Conservation (phyloP, 2,888 invertebrate species). For the Drosophila emarginata region DNA sequence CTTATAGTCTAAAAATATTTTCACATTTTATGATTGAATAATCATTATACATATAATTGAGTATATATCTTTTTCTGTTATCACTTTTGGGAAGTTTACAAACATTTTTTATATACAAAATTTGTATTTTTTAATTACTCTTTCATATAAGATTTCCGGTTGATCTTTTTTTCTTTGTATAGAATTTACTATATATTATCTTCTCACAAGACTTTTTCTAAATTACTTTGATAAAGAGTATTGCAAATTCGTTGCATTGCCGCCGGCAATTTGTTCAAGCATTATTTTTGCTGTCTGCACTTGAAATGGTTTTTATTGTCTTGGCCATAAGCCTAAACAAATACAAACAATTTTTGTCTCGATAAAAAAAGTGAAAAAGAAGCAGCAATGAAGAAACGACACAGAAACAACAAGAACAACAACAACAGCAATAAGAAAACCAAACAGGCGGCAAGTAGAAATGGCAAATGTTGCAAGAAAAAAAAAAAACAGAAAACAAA, state of each 20-base stretch:
- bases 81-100: no score
- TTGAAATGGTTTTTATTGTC: slow-evolving; percentile 61
- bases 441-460: slow-evolving; percentile 23
- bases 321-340: slow-evolving; percentile 72
- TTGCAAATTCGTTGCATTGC: slow-evolving; percentile 30
- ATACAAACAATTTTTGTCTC: slow-evolving; percentile 68
- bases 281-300: slow-evolving; percentile 48
- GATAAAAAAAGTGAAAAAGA: slow-evolving; percentile 24
- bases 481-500: slow-evolving; percentile 32
- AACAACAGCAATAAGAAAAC: slow-evolving; percentile 27
- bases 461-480: slow-evolving; percentile 25
- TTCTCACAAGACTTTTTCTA: not conserved
- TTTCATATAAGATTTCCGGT: no score
- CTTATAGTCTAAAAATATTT: no score
- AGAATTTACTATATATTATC: not conserved
- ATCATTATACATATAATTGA: no score
- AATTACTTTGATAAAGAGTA: slow-evolving; percentile 33
- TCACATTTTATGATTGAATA: no score
- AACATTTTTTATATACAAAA: no score
- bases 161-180: no score
- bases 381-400: slow-evolving; percentile 16
- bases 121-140: no score
- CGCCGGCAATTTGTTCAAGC: slow-evolving; percentile 18
- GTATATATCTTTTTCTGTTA: no score
- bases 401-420: slow-evolving; percentile 33